A percentile compares a stretch with the other conserved stretches of the same genome.
Conservation (phyloP, 1,140 invertebrate genomes). For the Pomacea maculata region DNA sequence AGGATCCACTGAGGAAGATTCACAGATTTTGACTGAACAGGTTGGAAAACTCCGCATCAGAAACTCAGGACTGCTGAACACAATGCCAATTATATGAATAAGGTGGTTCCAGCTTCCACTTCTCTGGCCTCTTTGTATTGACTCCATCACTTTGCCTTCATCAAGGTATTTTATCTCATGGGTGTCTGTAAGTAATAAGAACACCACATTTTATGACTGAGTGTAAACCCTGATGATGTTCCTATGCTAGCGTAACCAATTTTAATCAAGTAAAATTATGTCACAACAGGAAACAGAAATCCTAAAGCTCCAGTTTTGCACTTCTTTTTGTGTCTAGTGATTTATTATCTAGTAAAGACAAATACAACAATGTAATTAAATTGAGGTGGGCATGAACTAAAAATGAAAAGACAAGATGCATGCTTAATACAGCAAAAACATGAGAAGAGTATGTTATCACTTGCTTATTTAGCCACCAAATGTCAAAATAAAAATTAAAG, state of each 20-base stretch:
- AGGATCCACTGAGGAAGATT: constrained; percentile 68
- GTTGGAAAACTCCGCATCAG: constrained; percentile 74
- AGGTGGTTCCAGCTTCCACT: constrained; percentile 73
- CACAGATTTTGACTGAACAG: neutral
- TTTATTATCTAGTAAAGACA: neutral
- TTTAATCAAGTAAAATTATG: too few relatives aligned
- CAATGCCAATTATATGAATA: constrained; percentile 75
- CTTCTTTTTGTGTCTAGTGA: neutral
- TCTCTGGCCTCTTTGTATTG: constrained; percentile 75
- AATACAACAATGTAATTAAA: neutral
- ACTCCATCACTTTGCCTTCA: constrained; percentile 73
- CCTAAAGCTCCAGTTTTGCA: too few relatives aligned
- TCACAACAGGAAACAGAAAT: constrained; percentile 29
- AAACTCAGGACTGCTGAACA: constrained; percentile 78
- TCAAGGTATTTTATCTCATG: constrained; percentile 66
- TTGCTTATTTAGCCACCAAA: too few relatives aligned
- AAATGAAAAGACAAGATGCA: too few relatives aligned
- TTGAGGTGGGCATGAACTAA: too few relatives aligned
- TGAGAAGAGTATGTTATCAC: too few relatives aligned
- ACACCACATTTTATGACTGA: too few relatives aligned
- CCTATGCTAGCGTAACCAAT: too few relatives aligned
- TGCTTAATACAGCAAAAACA: too few relatives aligned
- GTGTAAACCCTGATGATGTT: too few relatives aligned
- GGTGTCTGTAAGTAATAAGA: too few relatives aligned
- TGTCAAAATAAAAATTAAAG: too few relatives aligned